Base-by-base conservation (phyloP, 2,797 vertebrate genomes). In the Liparis tanakae region DNA sequence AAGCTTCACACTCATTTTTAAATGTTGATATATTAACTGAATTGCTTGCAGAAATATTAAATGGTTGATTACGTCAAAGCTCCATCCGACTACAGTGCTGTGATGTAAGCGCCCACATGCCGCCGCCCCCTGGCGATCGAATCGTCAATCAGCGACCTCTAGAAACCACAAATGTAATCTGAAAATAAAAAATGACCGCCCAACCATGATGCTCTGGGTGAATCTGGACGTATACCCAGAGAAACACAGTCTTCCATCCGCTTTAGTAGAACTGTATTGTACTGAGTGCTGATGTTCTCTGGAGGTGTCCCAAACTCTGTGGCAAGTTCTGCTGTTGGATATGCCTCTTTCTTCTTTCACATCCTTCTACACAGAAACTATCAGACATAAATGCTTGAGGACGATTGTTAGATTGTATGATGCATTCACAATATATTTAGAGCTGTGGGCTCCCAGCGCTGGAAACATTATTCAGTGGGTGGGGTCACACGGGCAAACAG, bases 241-340 rank as follows among this genome's bases (percentile, higher is more conserved):
- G 7, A 71, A 9, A 55, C 5, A 6, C 3, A 53, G 7, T 70
- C 22, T 39, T 48, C 46, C 66, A 67, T 67, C 36, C n/a, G 10
- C 4, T 43, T 0, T 9, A 55, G 58, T 18, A 51, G 58, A 30
- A 30, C 25, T 30, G 25, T 30, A 30, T 30, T 67, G 59, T 48
- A 71, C 34, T 56, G 10, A 68, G 67, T 30, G n/a, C 46, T 79
- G 72, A 77, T 78, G 68, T 72, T 76, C 71, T 70, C 71, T 80
- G 79, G 67, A 59, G 5, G 33, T 2, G 46, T 53, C 53, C n/a
- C n/a, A n/a, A n/a, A n/a, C n/a, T n/a, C n/a, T n/a, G n/a, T n/a
- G n/a, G n/a, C n/a, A n/a, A n/a, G n/a, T n/a, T n/a, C n/a, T n/a
- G n/a, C n/a, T n/a, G n/a, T n/a, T n/a, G 63, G 71, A 55, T 65